Percentiles rank a stretch among this genome's conserved stretches.
phyloP scores from a whole-genome alignment of 1,140 invertebrate species.

The Apis cerana region DNA sequence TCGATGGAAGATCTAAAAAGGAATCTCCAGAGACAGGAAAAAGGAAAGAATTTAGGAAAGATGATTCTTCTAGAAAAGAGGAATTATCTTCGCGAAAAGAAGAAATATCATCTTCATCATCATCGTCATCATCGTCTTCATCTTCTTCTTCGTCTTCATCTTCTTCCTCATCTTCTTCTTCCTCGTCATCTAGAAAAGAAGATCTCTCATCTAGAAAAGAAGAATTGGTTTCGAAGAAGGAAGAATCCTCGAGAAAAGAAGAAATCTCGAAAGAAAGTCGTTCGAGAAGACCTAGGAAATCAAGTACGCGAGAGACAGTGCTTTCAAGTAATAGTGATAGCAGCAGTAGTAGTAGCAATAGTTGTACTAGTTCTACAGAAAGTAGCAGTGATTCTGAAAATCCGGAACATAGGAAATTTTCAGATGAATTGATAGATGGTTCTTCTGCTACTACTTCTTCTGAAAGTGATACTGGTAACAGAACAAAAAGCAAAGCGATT shows the following conservation, averaged over 20 bases:
- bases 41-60: conserved; percentile 75
- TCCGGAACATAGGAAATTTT: conserved; percentile 35
- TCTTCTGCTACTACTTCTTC: conserved; percentile 75
- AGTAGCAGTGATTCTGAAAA: conserved; percentile 78
- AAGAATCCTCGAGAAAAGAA: conserved; percentile 63
- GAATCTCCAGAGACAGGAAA: conserved; percentile 67
- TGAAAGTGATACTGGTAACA: conserved; percentile 72
- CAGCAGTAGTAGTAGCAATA: conserved; percentile 71
- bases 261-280: conserved; percentile 69
- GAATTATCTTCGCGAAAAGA: conserved; percentile 61
- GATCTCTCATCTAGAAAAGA: conserved; percentile 51
- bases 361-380: conserved; percentile 75
- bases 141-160: conserved; percentile 35
- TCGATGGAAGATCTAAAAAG: conserved; percentile 76
- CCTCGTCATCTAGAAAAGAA: conserved; percentile 67
- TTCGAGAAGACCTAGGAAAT: conserved; percentile 72
- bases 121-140: conserved; percentile 29
- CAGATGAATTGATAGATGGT: conserved; percentile 64
- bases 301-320: conserved; percentile 31
- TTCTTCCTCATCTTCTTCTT: conserved; percentile 34
- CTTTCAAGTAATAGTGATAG: conserved; percentile 57
- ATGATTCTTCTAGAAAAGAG: conserved; percentile 75
- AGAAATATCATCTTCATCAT: conserved; percentile 52
- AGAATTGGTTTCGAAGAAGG: conserved; percentile 72
- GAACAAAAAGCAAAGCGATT: conserved; percentile 46